Evolutionary conservation across 2,888 invertebrate species (phyloP).

Genomic region (Macrosoma leucophasiata): DNA sequence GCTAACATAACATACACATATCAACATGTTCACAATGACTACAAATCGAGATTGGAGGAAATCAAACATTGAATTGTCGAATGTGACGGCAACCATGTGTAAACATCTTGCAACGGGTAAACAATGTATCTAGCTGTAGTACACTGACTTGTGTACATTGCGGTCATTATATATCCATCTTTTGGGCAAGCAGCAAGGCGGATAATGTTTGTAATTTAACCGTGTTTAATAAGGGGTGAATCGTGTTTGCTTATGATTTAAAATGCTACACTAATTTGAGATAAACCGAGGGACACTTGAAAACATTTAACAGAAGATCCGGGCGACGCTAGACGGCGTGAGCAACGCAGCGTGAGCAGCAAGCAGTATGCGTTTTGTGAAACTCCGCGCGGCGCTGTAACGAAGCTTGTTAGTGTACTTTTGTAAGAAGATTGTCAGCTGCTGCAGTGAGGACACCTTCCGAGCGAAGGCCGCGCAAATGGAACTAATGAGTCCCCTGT

Average conservation of each 20-base stretch:
- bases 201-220: too few relatives aligned
- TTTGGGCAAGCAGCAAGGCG: too few relatives aligned
- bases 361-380: constrained; percentile 52
- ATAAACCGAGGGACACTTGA: constrained; percentile 37
- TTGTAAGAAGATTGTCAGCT: constrained; percentile 60
- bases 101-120: constrained; percentile 34
- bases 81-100: constrained; percentile 30
- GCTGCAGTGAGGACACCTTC: constrained; percentile 50
- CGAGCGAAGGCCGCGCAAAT: constrained; percentile 46
- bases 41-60: constrained; percentile 39
- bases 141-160: too few relatives aligned
- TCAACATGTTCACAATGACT: constrained; percentile 48
- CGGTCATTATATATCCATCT: too few relatives aligned
- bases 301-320: constrained; percentile 40
- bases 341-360: constrained; percentile 37
- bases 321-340: constrained; percentile 28
- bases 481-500: constrained; percentile 65
- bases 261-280: constrained; percentile 14
- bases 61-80: constrained; percentile 59
- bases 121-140: too few relatives aligned
- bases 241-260: too few relatives aligned
- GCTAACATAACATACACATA: constrained; percentile 40
- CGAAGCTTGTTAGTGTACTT: constrained; percentile 69
- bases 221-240: constrained; percentile 15
- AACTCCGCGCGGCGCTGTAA: constrained; percentile 47